Base-by-base conservation (phyloP, 2,888 invertebrate species). In the Spodoptera picta region DNA sequence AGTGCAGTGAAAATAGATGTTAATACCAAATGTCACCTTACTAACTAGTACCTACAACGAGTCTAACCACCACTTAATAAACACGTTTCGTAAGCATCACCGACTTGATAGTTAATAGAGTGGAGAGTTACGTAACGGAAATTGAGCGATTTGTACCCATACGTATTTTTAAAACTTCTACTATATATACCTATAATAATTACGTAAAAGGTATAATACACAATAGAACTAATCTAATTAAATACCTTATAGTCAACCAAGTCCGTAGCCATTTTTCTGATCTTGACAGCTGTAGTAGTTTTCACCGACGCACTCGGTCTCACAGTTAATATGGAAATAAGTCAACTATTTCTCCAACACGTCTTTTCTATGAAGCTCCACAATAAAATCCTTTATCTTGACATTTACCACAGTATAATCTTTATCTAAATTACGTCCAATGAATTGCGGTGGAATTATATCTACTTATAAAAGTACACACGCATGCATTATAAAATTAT, bases 381-480 rank as follows among this genome's bases (percentile, higher is more conserved):
- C 89, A 90, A 88, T 90, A 89, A 92, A 90, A 83, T 80, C 77
- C 87, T 90, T 92, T 93, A 93, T 93, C 92, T 88, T 79, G 78
- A 71, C 83, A 83, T 81, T 85, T 81, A 88, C 79, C 81, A 90
- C 88, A 82, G 83, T 83, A 87, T 87, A 87, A 88, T 87, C 85
- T 88, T 90, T 92, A 92, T 92, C 92, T 92, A 88, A 91, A 92
- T 92, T 87, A 81, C 88, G 80, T 84, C 83, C 77, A 80, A 75
- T 83, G 79, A 87, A 90, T 83, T 86, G 85, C 84, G 80, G 81
- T 82, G 77, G 75, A 84, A 81, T 83, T 66, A 58, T 54, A 62
- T 68, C 9, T 51, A 47, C 47, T 54, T 62, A 61, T 56, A 68
- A 50, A 71, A 68, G 56, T 82, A 76, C 77, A 74, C 79, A 69